Evolutionary conservation across 2,888 invertebrate genomes (phyloP).

Genomic region (Eueremaeus valkanovi): DNA sequence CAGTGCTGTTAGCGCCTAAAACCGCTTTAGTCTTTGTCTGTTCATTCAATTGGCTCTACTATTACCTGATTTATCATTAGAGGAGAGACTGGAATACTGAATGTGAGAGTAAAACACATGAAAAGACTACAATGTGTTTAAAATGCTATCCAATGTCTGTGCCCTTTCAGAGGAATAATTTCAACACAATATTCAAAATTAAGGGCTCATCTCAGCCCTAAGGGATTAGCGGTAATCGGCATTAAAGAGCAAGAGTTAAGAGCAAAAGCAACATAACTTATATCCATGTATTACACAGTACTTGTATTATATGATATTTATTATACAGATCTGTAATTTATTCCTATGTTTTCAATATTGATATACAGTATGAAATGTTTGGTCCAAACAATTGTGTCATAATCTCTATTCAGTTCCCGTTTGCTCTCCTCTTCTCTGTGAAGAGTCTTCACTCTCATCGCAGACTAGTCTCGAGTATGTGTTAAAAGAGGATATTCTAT

Average conservation of each 20-base stretch:
- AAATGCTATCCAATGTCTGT: conserved; percentile 2
- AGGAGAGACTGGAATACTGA: not conserved
- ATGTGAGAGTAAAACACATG: not conserved
- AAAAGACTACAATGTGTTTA: not conserved
- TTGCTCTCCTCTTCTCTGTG: too few species aligned
- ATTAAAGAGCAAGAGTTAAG: not conserved
- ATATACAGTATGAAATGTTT: too few species aligned
- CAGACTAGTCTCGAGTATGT: not conserved
- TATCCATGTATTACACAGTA: not conserved
- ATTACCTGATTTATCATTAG: not conserved
- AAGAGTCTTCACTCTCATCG: too few species aligned
- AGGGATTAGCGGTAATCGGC: not conserved
- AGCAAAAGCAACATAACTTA: too few species aligned
- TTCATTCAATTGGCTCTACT: not conserved
- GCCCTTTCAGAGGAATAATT: not conserved
- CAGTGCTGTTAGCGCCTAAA: not conserved
- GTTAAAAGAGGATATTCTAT: not conserved
- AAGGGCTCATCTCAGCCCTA: not conserved
- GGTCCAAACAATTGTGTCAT: not conserved
- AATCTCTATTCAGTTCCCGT: not conserved
- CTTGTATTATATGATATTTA: not conserved
- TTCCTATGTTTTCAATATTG: not conserved
- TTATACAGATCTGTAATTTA: not conserved
- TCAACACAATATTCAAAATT: not conserved
- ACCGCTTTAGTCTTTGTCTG: not conserved